Percentiles rank a stretch among this genome's conserved stretches.
Evolutionary conservation across 1,140 invertebrate genomes (phyloP).

Genomic region (Penaeus vannamei): DNA sequence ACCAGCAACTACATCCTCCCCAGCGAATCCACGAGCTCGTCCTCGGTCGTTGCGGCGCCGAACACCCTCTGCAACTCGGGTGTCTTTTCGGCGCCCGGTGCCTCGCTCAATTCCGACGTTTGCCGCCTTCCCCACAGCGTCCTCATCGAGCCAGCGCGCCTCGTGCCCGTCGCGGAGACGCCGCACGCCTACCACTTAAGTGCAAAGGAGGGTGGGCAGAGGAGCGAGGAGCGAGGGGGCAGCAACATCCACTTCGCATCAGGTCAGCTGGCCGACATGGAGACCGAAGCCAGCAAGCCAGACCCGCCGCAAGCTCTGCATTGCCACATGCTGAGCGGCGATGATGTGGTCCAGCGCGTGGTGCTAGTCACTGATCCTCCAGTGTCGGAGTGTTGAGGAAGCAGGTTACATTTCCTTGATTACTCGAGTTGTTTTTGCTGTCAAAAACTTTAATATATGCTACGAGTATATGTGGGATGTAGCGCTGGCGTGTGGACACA

Average conservation of each 20-base stretch:
- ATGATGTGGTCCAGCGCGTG: slow-evolving; percentile 42
- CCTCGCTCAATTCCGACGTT: slow-evolving; percentile 23
- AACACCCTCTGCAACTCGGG: slow-evolving; percentile 9
- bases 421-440: no score
- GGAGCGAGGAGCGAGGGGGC: not conserved
- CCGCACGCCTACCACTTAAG: slow-evolving; percentile 28
- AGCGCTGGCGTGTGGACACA: no score
- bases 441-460: no score
- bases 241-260: not conserved
- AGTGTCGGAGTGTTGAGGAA: no score
- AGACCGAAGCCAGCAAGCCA: not conserved
- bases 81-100: slow-evolving; percentile 20
- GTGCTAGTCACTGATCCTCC: slow-evolving; percentile 25
- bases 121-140: slow-evolving; percentile 28
- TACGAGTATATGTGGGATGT: no score
- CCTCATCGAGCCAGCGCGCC: not conserved
- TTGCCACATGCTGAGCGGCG: slow-evolving; percentile 21
- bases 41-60: not conserved
- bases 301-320: not conserved
- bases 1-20: not conserved
- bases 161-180: not conserved
- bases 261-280: not conserved
- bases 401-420: no score
- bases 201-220: slow-evolving; percentile 20
- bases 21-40: not conserved